Percentiles rank a stretch among this genome's conserved stretches.
Conservation (phyloP, 2,113 vertebrate genomes). For the Phaethon lepturus region DNA sequence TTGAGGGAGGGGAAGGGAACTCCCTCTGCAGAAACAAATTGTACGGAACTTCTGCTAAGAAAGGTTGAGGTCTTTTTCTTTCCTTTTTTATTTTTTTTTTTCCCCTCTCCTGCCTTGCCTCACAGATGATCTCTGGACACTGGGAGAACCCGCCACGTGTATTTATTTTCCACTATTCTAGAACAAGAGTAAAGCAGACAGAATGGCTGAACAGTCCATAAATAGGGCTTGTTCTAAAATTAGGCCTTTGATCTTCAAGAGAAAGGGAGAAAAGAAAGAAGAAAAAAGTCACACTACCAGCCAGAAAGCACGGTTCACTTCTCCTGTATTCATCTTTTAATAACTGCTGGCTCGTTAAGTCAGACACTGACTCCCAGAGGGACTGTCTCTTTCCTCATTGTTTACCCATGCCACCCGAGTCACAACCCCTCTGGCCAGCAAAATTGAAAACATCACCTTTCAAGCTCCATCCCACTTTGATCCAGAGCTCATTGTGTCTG, state of each 20-base stretch:
- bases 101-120: neutral
- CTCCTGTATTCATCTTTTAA: conserved; percentile 58
- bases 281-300: conserved; percentile 15
- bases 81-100: neutral
- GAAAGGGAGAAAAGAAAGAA: conserved; percentile 23
- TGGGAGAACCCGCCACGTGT: neutral
- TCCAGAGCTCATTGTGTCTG: conserved; percentile 63
- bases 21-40: neutral
- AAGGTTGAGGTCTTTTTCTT: neutral
- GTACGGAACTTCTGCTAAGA: neutral
- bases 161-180: conserved; percentile 33
- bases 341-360: conserved; percentile 60
- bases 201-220: conserved; percentile 15
- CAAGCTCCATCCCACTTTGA: conserved; percentile 59
- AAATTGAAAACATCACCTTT: conserved; percentile 64
- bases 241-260: conserved; percentile 53
- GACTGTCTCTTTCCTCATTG: conserved; percentile 59
- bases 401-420: conserved; percentile 46
- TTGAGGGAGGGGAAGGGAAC: neutral
- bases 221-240: conserved; percentile 63
- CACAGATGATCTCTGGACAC: neutral
- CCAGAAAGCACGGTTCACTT: conserved; percentile 60
- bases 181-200: conserved; percentile 19
- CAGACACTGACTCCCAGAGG: conserved; percentile 51
- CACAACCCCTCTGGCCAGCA: conserved; percentile 64